A percentile compares a stretch with the other conserved stretches of the same genome.
phyloP scores from a whole-genome alignment of 1,140 invertebrate genomes.

The Platyscapa corneri region DNA sequence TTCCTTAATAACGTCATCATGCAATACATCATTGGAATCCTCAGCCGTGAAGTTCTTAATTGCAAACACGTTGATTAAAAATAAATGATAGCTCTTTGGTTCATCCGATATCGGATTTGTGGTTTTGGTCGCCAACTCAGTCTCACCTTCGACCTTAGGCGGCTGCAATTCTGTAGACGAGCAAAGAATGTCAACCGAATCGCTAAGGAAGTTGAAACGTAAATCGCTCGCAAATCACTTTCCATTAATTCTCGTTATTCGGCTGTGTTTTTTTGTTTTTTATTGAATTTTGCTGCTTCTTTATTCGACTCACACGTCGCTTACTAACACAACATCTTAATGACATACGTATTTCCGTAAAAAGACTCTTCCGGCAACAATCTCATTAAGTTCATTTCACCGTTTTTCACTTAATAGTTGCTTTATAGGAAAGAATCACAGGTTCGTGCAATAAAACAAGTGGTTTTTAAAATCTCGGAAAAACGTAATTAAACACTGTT shows the following conservation, averaged over 20 bases:
- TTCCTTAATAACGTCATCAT: constrained; percentile 54
- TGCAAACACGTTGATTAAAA: constrained; percentile 68
- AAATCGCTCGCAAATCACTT: background rate
- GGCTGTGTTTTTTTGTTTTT: no score
- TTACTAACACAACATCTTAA: no score
- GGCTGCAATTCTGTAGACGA: constrained; percentile 32
- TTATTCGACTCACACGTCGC: background rate
- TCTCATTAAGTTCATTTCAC: no score
- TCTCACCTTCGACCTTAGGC: constrained; percentile 34
- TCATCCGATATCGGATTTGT: no score
- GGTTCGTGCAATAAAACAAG: no score
- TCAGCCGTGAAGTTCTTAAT: constrained; percentile 64
- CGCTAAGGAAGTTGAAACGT: background rate
- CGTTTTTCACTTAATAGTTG: no score
- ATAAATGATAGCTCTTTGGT: no score
- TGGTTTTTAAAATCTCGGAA: no score
- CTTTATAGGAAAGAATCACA: no score
- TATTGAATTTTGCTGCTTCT: background rate
- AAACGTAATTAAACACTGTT: no score
- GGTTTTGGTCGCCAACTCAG: constrained; percentile 64
- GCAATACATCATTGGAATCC: constrained; percentile 55
- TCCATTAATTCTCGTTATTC: background rate
- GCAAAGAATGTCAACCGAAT: background rate
- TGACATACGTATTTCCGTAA: no score
- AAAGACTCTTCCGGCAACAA: no score